Evolutionary conservation across 2,797 vertebrate species (phyloP).

Genomic region (Phrynocephalus vlangalii): DNA sequence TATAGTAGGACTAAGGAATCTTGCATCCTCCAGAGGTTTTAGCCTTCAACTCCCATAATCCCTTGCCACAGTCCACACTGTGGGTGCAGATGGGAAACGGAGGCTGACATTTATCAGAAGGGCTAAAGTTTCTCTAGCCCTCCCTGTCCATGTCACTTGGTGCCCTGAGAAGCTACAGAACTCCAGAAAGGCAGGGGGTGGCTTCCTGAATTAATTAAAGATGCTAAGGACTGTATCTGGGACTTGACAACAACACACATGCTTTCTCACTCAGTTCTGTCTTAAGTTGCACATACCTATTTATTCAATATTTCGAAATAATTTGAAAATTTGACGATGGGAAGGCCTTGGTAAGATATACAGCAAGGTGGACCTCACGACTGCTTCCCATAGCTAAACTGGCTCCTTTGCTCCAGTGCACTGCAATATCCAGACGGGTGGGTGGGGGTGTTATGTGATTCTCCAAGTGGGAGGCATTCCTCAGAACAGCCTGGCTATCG

Average conservation of each 20-base stretch:
- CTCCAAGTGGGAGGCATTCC: neutral
- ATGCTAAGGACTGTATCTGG: neutral
- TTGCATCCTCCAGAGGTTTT: neutral
- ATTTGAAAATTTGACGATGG: neutral
- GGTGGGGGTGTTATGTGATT: neutral
- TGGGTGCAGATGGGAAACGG: neutral
- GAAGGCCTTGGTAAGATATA: neutral
- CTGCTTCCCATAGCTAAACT: too few species aligned
- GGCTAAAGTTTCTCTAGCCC: neutral
- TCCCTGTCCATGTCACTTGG: too few species aligned
- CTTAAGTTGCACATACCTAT: too few species aligned
- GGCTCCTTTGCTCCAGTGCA: neutral
- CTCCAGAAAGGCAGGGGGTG: neutral
- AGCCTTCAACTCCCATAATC: neutral
- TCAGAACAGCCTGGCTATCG: too few species aligned
- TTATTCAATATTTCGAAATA: neutral
- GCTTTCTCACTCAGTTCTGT: neutral
- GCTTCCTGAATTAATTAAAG: neutral
- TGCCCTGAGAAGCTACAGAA: neutral
- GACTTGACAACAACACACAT: neutral
- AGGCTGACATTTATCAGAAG: neutral
- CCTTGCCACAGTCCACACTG: neutral
- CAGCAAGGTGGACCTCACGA: neutral
- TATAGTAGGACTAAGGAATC: neutral
- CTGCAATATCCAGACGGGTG: neutral